Base-by-base conservation (phyloP, 2,113 vertebrate genomes). In the Clarias magur region DNA sequence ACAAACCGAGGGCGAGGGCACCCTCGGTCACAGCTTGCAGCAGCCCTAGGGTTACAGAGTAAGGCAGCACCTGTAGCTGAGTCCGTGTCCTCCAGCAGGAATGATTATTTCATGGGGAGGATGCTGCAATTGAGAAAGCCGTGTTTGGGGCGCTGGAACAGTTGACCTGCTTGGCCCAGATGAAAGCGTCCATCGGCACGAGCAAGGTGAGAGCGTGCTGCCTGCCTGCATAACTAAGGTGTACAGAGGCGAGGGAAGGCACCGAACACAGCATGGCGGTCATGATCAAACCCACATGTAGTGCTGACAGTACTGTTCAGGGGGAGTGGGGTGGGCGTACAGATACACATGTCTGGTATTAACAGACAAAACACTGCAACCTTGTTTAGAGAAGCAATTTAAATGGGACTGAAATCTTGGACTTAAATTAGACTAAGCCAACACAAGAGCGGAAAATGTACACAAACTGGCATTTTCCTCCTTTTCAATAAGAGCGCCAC, bases 91-190 rank as follows among this genome's bases (percentile, higher is more conserved):
- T 93, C 88, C 88, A 84, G 93, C 90, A 91, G 93, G 91, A 92
- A 93, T 93, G 89, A 93, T 92, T 92, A 92, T 94, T 91, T 93
- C 93, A 93, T 90, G 93, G 92, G 92, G 92, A 94, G 92, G 93
- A 93, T 92, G 93, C 90, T 92, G 90, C 84, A 83, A 91, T 91
- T 92, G 91, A 91, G 92, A 93, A 88, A 53, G 91, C 92, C 91
- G 93, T 94, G 93, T 93, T 93, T 90, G 89, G 21, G 79, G 79
- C 76, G 89, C 93, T 94, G 91, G 89, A 93, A 92, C 92, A 86
- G 91, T 92, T 94, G 92, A 63, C 83, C 70, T 68, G 42, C 25
- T 78, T 68, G 86, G 86, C 79, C 80, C 56, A 80, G 54, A 87
- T 82, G 83, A 59, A 87, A 80, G 68, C 62, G 82, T 27, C 86